These are phyloP conservation scores for Thymelicus sylvestris DNA, from an alignment of 2,888 invertebrate genomes.

Conservation along the genomic window DNA sequence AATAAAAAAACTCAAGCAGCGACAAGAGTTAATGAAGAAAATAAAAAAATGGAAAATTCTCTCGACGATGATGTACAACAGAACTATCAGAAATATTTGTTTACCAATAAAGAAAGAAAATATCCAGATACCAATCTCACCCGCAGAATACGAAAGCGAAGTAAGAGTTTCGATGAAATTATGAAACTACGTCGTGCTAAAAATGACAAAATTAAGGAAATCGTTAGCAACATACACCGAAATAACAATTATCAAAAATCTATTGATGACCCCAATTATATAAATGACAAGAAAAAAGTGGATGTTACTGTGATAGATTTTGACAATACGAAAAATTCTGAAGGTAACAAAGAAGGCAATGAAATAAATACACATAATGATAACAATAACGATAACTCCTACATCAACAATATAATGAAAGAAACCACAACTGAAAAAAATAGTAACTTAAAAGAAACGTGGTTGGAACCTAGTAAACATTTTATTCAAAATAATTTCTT, in stretches of 20 bases:
- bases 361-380: neutral
- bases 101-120: slow-evolving; percentile 8
- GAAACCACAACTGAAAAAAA: neutral
- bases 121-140: neutral
- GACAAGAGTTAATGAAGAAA: slow-evolving; percentile 7
- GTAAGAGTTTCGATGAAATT: neutral
- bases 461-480: slow-evolving; percentile 14
- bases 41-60: neutral
- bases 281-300: slow-evolving; percentile 6
- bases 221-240: neutral
- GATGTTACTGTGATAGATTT: slow-evolving; percentile 35
- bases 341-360: neutral
- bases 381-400: neutral
- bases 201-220: neutral
- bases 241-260: neutral
- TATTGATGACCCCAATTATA: neutral
- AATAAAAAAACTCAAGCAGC: neutral
- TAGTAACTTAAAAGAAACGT: neutral
- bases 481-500: slow-evolving; percentile 19
- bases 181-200: neutral
- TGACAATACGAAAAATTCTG: slow-evolving; percentile 8
- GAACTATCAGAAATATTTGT: slow-evolving; percentile 1
- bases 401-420: neutral
- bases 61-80: neutral
- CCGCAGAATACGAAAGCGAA: neutral